phyloP scores from a whole-genome alignment of 2,888 invertebrate genomes.

The Hyles lineata region DNA sequence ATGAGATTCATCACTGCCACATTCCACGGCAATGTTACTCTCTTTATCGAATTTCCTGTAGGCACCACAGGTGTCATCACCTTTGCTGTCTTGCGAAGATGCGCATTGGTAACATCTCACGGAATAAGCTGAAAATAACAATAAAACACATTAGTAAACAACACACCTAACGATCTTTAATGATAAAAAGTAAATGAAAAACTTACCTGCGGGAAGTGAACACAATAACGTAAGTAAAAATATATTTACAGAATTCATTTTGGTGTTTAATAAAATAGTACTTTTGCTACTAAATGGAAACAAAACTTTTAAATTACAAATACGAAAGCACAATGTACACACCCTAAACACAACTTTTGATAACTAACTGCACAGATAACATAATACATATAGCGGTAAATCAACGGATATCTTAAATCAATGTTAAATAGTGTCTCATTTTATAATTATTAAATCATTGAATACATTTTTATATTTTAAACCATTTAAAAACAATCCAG shows the following conservation, averaged over 20 bases:
- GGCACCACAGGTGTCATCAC: constrained; percentile 95
- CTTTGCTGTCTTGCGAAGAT: constrained; percentile 90
- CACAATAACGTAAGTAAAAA: constrained; percentile 30
- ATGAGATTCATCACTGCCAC: constrained; percentile 96
- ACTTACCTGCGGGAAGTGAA: constrained; percentile 42
- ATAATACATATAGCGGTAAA: not conserved
- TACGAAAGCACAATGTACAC: not conserved
- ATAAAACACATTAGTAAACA: not conserved
- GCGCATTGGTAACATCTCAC: constrained; percentile 98
- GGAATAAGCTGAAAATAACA: constrained; percentile 80
- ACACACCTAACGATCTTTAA: not conserved
- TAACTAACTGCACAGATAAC: not conserved
- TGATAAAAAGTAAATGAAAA: constrained; percentile 12
- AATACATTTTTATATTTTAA: too few species aligned
- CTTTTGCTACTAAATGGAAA: not conserved
- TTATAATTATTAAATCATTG: too few species aligned
- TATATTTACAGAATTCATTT: constrained; percentile 16
- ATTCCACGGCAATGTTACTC: constrained; percentile 95
- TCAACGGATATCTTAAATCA: not conserved
- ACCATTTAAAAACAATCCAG: too few species aligned
- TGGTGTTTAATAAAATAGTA: not conserved
- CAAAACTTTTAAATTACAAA: not conserved
- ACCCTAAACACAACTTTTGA: constrained; percentile 5
- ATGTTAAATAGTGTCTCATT: too few species aligned
- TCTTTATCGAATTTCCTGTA: constrained; percentile 93